Evolutionary conservation across 2,888 invertebrate genomes (phyloP), one percentile per base, ranked within the genome.

Genomic region (Ptychoptera albimana): DNA sequence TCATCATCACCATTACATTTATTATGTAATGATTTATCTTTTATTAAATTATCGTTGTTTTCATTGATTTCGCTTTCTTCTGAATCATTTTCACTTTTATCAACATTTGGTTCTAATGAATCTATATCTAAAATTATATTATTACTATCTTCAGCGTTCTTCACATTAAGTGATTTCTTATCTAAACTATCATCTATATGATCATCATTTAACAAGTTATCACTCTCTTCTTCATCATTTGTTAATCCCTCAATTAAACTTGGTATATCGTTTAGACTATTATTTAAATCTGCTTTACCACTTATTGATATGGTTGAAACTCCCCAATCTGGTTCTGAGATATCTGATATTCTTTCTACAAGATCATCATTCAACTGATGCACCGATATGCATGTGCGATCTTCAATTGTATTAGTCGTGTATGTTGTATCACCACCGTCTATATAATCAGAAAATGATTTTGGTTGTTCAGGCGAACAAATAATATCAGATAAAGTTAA

Each of bases 401-500:
- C 51, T 36, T 52, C 52, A 16, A 50, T 45, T 36, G 51, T 51
- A 12, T 50, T 50, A 13, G 49, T 48, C 31, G 51, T 52, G 39
- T 46, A 50, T 36, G 50, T 52, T 30, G 50, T 48, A 39, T 52
- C 50, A 37, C 49, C 48, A 39, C 49, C 52, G 10, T 50, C 41
- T 15, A 50, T 50, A 12, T 50, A 51, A 32, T 52, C 52, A 13
- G 51, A 51, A 39, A 52, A 50, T 29, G 53, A 52, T 50, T 50
- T 50, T 15, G 50, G 51, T 46, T 54, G 52, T 37, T 52, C 53
- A 1, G 53, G 53, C 31, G 52, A 52, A 45, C 49, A 52, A 8
- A 52, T 43, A 5, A 23, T 23, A 23, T 23, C 23, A 7, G 23
- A 23, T 7, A 23, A 23, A 5, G 23, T 23, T 23, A 23, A 23